Evolutionary conservation across 2,113 vertebrate genomes (phyloP), one percentile per base, ranked within the genome.

Genomic region (Psittacula cyanocephala): DNA sequence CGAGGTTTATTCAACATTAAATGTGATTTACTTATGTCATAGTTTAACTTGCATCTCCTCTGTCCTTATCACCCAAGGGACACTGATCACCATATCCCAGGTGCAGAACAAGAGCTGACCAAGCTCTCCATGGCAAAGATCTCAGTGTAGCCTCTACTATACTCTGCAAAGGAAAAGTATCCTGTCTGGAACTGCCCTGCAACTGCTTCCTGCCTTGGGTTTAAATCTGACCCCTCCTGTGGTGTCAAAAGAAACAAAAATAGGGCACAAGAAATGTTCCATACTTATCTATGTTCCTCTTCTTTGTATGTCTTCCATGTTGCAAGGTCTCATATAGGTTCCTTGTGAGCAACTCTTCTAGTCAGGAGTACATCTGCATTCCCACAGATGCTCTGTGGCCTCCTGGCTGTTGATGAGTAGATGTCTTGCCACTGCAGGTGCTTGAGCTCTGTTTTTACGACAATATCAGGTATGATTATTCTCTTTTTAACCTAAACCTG

Each of bases 151-250:
- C 13, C 9, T 72, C 60, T 64, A 17, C 31, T 75, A 20, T 3
- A 2, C 20, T 62, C 17, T 60, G 43, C 9, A 37, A n/a, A 65
- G 60, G 17, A 75, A 46, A 83, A 68, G 4, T 0, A 0, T 43
- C 23, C 25, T 17, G 33, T 47, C 28, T 70, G 39, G 11, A 89
- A 33, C 22, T 49, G 15, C 17, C 43, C 11, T 70, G 20, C 4
- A 1, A 3, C 44, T 74, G 9, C 10, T 78, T 35, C 17, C 35
- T 4, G 6, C 13, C 7, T 49, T 49, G 13, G 1, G 4, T 74
- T 86, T 72, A 64, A 78, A 82, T 44, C 13, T 69, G 29, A 52
- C 13, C 14, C 3, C 3, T 70, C 39, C 4, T 37, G 13, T 33
- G 13, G 11, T 49, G 8, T 39, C 27, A 82, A 28, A 39, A 27